These are phyloP conservation scores for Erebia palarica DNA, from an alignment of 2,888 invertebrate genomes.

Conservation along the genomic window DNA sequence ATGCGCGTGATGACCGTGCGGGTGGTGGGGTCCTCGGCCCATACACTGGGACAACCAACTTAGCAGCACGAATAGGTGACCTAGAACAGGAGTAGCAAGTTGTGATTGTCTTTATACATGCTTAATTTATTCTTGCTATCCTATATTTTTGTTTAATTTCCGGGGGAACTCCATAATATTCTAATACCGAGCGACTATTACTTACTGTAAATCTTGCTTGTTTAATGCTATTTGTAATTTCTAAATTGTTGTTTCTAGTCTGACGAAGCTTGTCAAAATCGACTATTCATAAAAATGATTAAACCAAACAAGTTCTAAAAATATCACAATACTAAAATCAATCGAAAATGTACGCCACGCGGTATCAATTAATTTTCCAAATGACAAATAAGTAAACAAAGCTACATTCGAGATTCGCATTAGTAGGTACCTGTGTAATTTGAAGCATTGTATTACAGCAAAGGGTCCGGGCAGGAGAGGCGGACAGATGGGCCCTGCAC, in stretches of 20 bases:
- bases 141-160: no score
- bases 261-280: no score
- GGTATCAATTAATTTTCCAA: conserved; percentile 50
- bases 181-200: no score
- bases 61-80: conserved; percentile 55
- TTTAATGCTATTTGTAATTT: no score
- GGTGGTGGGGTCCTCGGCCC: conserved; percentile 73
- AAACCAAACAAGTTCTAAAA: no score
- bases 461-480: conserved; percentile 53
- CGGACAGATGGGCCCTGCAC: conserved; percentile 63
- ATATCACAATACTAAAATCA: neutral
- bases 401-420: conserved; percentile 46
- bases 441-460: conserved; percentile 60
- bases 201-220: no score
- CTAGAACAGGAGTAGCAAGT: conserved; percentile 51
- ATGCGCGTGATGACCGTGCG: conserved; percentile 65
- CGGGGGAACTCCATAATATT: no score
- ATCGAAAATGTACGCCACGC: conserved; percentile 46
- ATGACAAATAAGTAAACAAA: conserved; percentile 49
- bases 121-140: no score
- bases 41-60: conserved; percentile 51
- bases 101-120: neutral
- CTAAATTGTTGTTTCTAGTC: no score
- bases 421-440: conserved; percentile 73
- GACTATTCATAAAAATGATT: no score